Evolutionary conservation across 2,888 invertebrate species (phyloP).

Genomic region (Terebella lapidaria): DNA sequence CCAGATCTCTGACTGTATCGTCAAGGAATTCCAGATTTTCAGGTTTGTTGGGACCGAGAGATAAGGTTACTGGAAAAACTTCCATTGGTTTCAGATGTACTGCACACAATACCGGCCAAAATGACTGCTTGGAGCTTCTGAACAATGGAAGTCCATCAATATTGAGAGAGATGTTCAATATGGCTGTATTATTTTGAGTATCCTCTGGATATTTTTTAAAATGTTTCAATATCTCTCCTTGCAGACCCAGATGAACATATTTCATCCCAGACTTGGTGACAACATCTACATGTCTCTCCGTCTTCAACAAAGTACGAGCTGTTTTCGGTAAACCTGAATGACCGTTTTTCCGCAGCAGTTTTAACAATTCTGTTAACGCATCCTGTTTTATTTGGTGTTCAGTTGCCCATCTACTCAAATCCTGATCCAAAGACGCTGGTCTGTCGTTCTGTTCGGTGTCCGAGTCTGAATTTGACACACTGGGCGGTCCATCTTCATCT

Average conservation of each 20-base stretch:
- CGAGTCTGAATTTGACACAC: too few species aligned
- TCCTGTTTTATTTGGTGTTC: background rate
- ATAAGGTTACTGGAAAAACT: background rate
- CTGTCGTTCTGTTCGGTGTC: too few species aligned
- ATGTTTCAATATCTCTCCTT: background rate
- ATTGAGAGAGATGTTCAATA: background rate
- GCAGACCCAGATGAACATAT: background rate
- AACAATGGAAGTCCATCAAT: slow-evolving; percentile 1
- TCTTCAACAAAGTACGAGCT: background rate
- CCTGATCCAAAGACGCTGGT: too few species aligned
- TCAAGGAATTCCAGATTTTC: background rate
- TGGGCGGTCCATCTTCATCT: too few species aligned
- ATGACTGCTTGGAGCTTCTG: background rate
- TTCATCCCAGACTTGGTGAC: background rate
- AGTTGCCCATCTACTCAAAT: background rate
- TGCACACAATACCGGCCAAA: background rate
- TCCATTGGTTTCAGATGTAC: background rate
- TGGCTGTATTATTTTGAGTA: background rate
- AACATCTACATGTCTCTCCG: background rate
- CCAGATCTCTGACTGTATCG: background rate
- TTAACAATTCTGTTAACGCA: background rate
- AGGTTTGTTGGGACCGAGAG: background rate
- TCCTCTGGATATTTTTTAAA: too few species aligned
- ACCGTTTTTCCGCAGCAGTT: background rate
- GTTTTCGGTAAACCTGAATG: background rate